phyloP scores from a whole-genome alignment of 2,797 vertebrate species.

The Strix occidentalis region DNA sequence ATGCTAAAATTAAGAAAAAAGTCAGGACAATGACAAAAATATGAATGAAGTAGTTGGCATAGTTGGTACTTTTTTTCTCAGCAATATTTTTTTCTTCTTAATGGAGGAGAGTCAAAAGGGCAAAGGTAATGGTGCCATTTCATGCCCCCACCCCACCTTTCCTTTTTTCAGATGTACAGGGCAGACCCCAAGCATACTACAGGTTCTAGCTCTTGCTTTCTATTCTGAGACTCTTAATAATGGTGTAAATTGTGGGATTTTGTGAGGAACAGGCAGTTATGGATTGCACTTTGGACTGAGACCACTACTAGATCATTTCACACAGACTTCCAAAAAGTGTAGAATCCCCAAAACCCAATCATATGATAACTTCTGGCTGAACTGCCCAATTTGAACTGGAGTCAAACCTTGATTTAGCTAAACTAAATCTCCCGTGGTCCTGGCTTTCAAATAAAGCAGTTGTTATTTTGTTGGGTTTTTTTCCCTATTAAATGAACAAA shows the following conservation, averaged over 20 bases:
- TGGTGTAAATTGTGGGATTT: neutral
- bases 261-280: neutral
- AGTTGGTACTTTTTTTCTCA: neutral
- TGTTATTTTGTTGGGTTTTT: constrained; percentile 36
- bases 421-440: neutral
- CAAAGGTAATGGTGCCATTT: neutral
- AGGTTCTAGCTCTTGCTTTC: neutral
- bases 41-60: neutral
- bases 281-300: neutral
- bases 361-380: constrained; percentile 70
- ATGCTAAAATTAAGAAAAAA: neutral
- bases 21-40: neutral
- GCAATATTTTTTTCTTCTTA: neutral
- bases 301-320: constrained; percentile 8
- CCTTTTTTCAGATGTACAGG: neutral
- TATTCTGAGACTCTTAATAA: neutral
- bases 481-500: constrained; percentile 19
- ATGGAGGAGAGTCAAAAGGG: neutral
- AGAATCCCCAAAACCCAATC: constrained; percentile 57
- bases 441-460: constrained; percentile 44
- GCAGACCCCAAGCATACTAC: neutral
- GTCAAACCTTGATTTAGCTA: constrained; percentile 41
- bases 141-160: neutral
- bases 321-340: neutral
- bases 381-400: constrained; percentile 39